A percentile compares a stretch with the other conserved stretches of the same genome.
Evolutionary conservation across 2,113 vertebrate genomes (phyloP).

Genomic region (Brachypodius melanocephalos): DNA sequence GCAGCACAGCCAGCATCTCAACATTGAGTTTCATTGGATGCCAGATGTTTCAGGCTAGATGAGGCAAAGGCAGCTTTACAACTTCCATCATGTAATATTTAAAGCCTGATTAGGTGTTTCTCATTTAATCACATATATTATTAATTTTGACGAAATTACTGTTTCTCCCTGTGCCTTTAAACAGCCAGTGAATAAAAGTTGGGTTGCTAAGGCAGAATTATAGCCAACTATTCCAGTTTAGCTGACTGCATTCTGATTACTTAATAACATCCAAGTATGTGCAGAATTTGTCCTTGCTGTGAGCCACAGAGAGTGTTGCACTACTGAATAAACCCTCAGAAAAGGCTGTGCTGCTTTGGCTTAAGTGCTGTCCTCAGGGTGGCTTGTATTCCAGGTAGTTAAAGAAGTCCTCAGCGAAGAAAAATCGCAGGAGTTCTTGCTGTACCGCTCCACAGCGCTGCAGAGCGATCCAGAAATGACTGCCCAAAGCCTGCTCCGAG

Average conservation of each 20-base stretch:
- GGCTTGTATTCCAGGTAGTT: neutral
- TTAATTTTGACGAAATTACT: slow-evolving; percentile 36
- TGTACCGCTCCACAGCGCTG: neutral
- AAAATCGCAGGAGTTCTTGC: neutral
- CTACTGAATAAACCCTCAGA: neutral
- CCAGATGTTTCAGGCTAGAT: slow-evolving; percentile 19
- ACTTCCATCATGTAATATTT: slow-evolving; percentile 29
- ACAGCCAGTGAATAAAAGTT: slow-evolving; percentile 1
- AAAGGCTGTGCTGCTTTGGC: neutral
- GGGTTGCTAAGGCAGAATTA: slow-evolving; percentile 39
- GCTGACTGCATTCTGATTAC: slow-evolving; percentile 45
- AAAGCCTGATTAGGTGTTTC: slow-evolving; percentile 42
- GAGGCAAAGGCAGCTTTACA: neutral
- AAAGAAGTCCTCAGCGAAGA: neutral
- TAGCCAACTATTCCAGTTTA: slow-evolving; percentile 43
- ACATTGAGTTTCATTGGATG: neutral
- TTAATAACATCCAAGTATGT: slow-evolving; percentile 40
- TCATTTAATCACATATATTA: slow-evolving; percentile 61
- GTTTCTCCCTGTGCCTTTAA: slow-evolving; percentile 2
- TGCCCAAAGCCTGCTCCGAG: neutral
- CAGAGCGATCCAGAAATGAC: neutral
- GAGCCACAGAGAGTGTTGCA: neutral
- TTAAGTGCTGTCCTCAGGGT: neutral
- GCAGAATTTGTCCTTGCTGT: slow-evolving; percentile 44
- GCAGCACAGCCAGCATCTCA: neutral